Evolutionary conservation across 2,888 invertebrate genomes (phyloP).

Genomic region (Synergus itoensis): DNA sequence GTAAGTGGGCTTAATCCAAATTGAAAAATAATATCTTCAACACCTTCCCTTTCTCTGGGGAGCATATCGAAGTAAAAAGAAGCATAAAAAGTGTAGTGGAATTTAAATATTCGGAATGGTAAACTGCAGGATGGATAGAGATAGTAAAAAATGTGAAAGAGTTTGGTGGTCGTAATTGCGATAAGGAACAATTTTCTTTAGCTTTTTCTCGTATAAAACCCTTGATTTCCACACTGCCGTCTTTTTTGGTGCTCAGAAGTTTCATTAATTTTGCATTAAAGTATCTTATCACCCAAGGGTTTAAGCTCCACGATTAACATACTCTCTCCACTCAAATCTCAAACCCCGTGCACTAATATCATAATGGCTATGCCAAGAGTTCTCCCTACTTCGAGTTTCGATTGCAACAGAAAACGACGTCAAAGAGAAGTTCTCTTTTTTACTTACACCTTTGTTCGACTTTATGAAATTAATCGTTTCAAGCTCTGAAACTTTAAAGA

Average conservation of each 20-base stretch:
- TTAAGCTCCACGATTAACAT: conserved; percentile 34
- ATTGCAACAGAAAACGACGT: neutral
- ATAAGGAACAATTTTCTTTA: conserved; percentile 25
- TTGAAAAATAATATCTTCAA: conserved; percentile 31
- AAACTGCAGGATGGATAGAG: conserved; percentile 10
- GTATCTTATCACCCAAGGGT: conserved; percentile 27
- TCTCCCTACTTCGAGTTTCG: conserved; percentile 8
- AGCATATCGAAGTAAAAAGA: conserved; percentile 14
- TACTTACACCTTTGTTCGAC: neutral
- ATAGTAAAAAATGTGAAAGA: conserved; percentile 2
- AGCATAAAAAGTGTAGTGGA: conserved; percentile 6
- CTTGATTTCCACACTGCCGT: neutral
- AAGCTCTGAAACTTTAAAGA: neutral
- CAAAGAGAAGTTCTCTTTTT: conserved; percentile 7
- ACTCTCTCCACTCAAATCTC: conserved; percentile 19
- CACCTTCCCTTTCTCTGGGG: neutral
- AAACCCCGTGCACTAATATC: conserved; percentile 21
- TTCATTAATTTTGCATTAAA: conserved; percentile 37
- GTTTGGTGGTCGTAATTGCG: conserved; percentile 8
- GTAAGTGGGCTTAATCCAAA: conserved; percentile 34
- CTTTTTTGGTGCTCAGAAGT: conserved; percentile 30
- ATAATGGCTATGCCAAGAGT: conserved; percentile 37
- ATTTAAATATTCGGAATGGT: conserved; percentile 37
- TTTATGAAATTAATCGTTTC: neutral
- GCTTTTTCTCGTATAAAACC: conserved; percentile 2